Evolutionary conservation across 1,140 invertebrate genomes (phyloP).

Genomic region (Drosophila busckii): DNA sequence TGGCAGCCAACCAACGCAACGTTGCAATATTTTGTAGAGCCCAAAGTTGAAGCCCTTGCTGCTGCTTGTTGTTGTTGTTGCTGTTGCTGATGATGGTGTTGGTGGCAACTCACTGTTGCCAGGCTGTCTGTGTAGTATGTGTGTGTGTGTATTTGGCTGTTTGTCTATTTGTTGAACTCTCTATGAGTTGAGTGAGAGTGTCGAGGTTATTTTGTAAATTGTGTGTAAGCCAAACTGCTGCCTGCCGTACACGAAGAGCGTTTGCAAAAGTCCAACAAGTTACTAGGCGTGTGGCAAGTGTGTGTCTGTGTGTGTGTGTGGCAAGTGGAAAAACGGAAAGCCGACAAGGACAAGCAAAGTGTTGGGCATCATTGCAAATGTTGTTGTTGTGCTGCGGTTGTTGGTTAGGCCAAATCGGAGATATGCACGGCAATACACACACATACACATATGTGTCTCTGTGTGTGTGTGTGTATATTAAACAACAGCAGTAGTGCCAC

Average conservation of each 20-base stretch:
- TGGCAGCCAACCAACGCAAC: conserved; percentile 9
- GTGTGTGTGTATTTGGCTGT: too few species aligned
- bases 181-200: conserved; percentile 33
- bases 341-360: conserved; percentile 44
- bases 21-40: too few species aligned
- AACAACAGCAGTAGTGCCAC: conserved; percentile 27
- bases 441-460: not conserved
- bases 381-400: conserved; percentile 27
- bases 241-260: conserved; percentile 42
- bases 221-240: conserved; percentile 70
- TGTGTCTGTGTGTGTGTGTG: conserved; percentile 3
- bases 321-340: conserved; percentile 28
- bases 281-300: conserved; percentile 26
- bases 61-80: too few species aligned
- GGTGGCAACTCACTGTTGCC: not conserved
- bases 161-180: conserved; percentile 34
- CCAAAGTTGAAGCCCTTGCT: too few species aligned
- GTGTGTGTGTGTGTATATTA: conserved; percentile 2
- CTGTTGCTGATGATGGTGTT: too few species aligned
- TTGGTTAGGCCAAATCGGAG: conserved; percentile 13
- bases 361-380: conserved; percentile 24
- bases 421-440: too few species aligned
- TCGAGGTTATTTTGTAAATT: conserved; percentile 62
- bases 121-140: too few species aligned
- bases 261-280: conserved; percentile 69